Evolutionary conservation across 2,888 invertebrate genomes (phyloP).

Genomic region (Apomyelois bistriatella): DNA sequence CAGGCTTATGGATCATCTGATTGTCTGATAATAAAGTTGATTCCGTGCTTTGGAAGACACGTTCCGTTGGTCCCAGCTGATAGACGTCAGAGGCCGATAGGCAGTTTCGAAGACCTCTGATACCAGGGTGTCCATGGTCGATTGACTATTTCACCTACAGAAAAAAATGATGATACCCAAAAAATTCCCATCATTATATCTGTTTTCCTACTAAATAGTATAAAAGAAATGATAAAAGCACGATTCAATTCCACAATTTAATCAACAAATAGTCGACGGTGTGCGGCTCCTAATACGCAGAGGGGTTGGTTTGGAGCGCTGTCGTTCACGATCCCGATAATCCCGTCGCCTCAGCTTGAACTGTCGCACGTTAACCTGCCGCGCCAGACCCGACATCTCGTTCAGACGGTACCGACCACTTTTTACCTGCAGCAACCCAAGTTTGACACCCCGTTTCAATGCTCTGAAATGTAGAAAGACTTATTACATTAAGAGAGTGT

Average conservation of each 20-base stretch:
- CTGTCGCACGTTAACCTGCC: slow-evolving; percentile 23
- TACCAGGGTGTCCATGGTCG: no score
- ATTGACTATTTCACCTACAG: no score
- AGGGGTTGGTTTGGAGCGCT: neutral
- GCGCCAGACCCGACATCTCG: slow-evolving; percentile 35
- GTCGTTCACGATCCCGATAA: neutral
- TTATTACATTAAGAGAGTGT: neutral
- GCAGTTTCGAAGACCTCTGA: no score
- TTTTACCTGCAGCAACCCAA: slow-evolving; percentile 44
- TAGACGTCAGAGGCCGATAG: no score
- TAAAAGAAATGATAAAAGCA: neutral
- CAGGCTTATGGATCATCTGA: no score
- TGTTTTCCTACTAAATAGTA: no score
- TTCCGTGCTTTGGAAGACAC: no score
- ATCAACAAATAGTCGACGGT: neutral
- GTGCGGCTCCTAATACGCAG: neutral
- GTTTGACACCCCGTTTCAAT: slow-evolving; percentile 47
- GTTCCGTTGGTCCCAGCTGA: no score
- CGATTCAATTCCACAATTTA: neutral
- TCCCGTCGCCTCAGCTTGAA: slow-evolving; percentile 21
- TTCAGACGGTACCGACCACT: slow-evolving; percentile 48
- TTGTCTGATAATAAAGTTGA: no score
- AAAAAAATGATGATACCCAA: no score
- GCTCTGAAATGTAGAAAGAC: slow-evolving; percentile 32
- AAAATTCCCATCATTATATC: no score